phyloP scores from a whole-genome alignment of 2,888 invertebrate genomes.

The Plebejus melissa region DNA sequence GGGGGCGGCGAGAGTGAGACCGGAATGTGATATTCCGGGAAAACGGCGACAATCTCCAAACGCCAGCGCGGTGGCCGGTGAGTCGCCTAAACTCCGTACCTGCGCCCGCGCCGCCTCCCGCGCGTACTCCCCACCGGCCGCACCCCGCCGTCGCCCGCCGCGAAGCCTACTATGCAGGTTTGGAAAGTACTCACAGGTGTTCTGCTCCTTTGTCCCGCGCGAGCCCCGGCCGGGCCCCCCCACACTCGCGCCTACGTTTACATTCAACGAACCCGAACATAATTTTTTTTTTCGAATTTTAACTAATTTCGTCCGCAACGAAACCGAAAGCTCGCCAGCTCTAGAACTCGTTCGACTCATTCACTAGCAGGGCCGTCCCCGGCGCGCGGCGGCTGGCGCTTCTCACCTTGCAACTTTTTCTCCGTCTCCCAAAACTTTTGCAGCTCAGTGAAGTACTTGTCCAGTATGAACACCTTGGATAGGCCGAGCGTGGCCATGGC shows the following conservation, averaged over 20 bases:
- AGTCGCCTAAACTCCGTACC: constrained; percentile 29
- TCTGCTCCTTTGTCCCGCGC: constrained; percentile 29
- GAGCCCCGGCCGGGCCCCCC: background rate
- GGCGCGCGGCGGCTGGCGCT: constrained; percentile 30
- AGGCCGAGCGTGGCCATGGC: constrained; percentile 97
- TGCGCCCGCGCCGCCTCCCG: constrained; percentile 30
- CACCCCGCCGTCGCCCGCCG: constrained; percentile 32
- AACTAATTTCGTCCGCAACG: background rate
- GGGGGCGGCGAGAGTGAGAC: constrained; percentile 13
- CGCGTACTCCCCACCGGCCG: constrained; percentile 19
- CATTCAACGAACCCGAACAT: background rate
- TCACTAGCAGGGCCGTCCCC: constrained; percentile 29
- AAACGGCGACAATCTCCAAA: constrained; percentile 26
- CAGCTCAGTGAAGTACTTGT: constrained; percentile 97
- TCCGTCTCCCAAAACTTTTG: constrained; percentile 98
- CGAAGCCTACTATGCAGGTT: constrained; percentile 32
- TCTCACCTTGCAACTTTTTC: constrained; percentile 95
- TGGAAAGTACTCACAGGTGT: constrained; percentile 30
- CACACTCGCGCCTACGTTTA: background rate
- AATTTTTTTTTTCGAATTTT: background rate
- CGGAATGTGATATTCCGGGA: constrained; percentile 28
- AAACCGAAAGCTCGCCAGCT: constrained; percentile 1
- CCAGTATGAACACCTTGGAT: constrained; percentile 97
- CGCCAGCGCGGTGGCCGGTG: constrained; percentile 23
- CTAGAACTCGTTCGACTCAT: background rate